Evolutionary conservation across 2,113 vertebrate species (phyloP).

Genomic region (Todiramphus chloris): DNA sequence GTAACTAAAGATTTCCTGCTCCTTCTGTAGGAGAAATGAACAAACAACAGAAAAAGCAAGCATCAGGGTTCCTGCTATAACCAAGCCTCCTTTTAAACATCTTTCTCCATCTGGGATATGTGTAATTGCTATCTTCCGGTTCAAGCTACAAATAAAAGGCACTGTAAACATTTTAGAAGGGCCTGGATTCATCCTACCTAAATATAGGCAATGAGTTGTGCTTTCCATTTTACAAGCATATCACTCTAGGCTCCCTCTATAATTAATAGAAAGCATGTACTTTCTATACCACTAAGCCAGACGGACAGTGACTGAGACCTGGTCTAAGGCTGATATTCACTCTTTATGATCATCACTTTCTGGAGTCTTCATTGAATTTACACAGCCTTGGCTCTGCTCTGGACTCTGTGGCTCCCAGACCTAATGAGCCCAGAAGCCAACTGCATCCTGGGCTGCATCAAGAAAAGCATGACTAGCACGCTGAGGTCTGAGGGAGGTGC

Average conservation of each 20-base stretch:
- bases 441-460: accelerated
- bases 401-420: neutral
- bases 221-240: neutral
- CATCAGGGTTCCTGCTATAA: conserved; percentile 5
- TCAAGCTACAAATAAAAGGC: conserved; percentile 21
- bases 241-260: neutral
- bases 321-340: neutral
- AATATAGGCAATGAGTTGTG: conserved; percentile 42
- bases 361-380: neutral
- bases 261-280: neutral
- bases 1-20: conserved; percentile 38
- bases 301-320: neutral
- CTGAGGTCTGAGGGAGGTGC: accelerated
- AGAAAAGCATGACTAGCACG: neutral
- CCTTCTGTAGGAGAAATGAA: conserved; percentile 25
- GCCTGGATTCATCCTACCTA: conserved; percentile 30
- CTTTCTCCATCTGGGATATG: conserved; percentile 30
- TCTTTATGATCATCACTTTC: neutral
- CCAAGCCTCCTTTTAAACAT: conserved; percentile 21
- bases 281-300: neutral
- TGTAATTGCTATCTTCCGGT: conserved; percentile 26
- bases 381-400: neutral
- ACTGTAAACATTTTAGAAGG: conserved; percentile 43
- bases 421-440: neutral
- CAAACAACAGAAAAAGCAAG: conserved; percentile 42